Evolutionary conservation across 2,113 vertebrate species (phyloP), one percentile per base, ranked within the genome.

Genomic region (Hemicordylus capensis): DNA sequence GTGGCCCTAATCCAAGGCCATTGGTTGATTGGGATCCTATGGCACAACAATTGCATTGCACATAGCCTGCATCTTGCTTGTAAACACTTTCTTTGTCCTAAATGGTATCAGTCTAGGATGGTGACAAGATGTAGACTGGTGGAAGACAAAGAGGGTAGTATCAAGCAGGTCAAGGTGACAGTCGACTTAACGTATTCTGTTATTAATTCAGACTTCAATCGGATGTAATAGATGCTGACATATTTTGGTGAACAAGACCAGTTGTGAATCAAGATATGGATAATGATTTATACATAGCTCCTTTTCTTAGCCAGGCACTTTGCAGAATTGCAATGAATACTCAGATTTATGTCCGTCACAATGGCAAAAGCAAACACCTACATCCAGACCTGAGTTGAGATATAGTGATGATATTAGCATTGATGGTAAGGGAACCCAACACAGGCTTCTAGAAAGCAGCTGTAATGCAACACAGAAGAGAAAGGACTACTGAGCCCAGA

Each of bases 351-450:
- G 56, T 87, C 74, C 20, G 0, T 90, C 80, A 86, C 48, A 15
- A 12, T 4, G 0, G 67, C 81, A 91, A 81, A 34, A 19, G 81
- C 80, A 87, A 85, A 66, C 88, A 86, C 86, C 85, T 83, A 63
- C 83, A 85, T 78, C 66, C n/a, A 78, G 88, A 85, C 90, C 85
- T 75, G 75, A 42, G 24, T 88, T 69, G 83, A 90, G 85, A 81
- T 72, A 77, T 63, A 67, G 26, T 56, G 14, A 73, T 74, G 73
- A 12, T 56, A 74, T 70, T 80, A 78, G 4, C 17, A 63, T 64
- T 2, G 7, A 15, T 51, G 24, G 67, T n/a, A n/a, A n/a, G n/a
- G n/a, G 56, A 80, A 15, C 0, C 79, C 64, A 83, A 74, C 0
- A 8, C 67, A 85, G 77, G 66, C 76, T 73, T 79, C 56, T 63